phyloP scores from a whole-genome alignment of 2,797 vertebrate genomes.

The Babyrousa celebensis region DNA sequence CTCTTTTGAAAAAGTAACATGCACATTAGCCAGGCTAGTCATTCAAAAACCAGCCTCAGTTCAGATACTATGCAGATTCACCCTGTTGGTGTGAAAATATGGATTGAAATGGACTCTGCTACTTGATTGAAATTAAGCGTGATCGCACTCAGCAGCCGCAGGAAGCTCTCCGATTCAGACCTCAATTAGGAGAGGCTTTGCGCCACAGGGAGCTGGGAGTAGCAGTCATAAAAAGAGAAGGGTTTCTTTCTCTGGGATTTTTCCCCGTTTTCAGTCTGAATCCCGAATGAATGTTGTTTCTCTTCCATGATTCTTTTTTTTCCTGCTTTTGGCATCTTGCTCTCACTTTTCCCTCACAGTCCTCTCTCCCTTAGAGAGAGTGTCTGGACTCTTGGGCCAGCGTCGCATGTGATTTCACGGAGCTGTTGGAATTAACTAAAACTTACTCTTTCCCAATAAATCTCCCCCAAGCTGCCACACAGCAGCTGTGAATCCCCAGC shows the following conservation, averaged over 20 bases:
- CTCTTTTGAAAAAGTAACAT: slow-evolving; percentile 43
- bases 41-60: slow-evolving; percentile 28
- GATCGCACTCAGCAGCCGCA: slow-evolving; percentile 65
- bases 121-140: slow-evolving; percentile 83
- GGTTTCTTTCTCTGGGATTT: slow-evolving; percentile 66
- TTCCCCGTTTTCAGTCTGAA: background rate
- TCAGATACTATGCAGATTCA: slow-evolving; percentile 65
- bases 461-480: background rate
- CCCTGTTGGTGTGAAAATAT: slow-evolving; percentile 72
- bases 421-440: slow-evolving; percentile 75
- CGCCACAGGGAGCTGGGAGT: background rate
- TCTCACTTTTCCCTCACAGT: slow-evolving; percentile 59
- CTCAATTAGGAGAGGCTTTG: slow-evolving; percentile 32
- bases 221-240: slow-evolving; percentile 25
- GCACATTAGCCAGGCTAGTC: background rate
- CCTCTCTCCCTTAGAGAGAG: background rate
- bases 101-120: slow-evolving; percentile 79
- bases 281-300: slow-evolving; percentile 1
- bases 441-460: slow-evolving; percentile 69
- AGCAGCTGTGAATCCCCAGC: slow-evolving; percentile 75
- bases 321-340: background rate
- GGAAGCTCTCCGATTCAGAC: slow-evolving; percentile 66
- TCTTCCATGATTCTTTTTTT: background rate
- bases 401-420: background rate
- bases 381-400: slow-evolving; percentile 57